Conservation (phyloP, 2,797 vertebrate species). For the Notolepis coatsorum region DNA sequence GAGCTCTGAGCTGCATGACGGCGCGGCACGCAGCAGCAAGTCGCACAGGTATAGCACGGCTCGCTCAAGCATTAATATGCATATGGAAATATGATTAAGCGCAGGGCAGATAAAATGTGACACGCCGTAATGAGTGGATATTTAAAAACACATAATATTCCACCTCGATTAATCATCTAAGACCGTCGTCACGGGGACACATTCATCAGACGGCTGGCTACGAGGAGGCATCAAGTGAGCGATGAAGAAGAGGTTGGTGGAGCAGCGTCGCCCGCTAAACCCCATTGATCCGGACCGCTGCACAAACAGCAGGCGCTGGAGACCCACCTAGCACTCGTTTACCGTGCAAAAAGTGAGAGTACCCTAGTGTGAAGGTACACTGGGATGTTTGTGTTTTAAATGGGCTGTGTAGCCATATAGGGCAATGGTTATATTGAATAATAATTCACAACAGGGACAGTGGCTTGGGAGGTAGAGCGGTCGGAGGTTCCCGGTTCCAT, state of each 20-base stretch:
- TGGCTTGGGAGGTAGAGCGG: too few relatives aligned
- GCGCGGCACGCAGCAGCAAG: not conserved
- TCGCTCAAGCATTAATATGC: conserved; percentile 89
- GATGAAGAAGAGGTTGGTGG: conserved; percentile 71
- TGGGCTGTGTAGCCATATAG: too few relatives aligned
- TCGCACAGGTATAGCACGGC: conserved; percentile 44
- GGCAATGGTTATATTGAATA: too few relatives aligned
- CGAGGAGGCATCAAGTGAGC: conserved; percentile 75
- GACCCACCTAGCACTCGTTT: too few relatives aligned
- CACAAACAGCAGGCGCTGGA: too few relatives aligned
- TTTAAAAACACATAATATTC: conserved; percentile 81
- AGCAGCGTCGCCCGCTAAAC: conserved; percentile 42
- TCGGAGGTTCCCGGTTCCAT: too few relatives aligned
- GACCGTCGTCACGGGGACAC: conserved; percentile 83
- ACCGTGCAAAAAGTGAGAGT: too few relatives aligned
- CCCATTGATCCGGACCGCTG: conserved; percentile 33
- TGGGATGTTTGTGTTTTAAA: too few relatives aligned
- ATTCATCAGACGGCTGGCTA: conserved; percentile 80
- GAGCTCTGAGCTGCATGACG: conserved; percentile 49
- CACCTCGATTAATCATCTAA: conserved; percentile 93
- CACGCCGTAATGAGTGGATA: conserved; percentile 90
- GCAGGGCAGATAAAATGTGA: conserved; percentile 87
- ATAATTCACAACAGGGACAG: too few relatives aligned
- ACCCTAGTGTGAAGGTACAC: too few relatives aligned
- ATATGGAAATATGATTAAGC: conserved; percentile 92